Base-by-base conservation (phyloP, 2,888 invertebrate species). In the Zootermopsis nevadensis region DNA sequence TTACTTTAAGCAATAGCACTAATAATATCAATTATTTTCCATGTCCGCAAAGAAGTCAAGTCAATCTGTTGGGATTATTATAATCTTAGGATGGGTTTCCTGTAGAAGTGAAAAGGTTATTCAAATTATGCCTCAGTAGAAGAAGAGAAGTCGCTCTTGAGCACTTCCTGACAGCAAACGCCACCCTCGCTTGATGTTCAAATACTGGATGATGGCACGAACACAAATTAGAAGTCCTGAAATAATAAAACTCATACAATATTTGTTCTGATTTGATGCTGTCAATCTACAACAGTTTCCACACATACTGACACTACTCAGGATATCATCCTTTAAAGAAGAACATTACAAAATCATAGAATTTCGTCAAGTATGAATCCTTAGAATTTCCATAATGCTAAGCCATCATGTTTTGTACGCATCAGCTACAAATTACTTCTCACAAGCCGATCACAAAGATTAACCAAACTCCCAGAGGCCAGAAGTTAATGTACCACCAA, bases 121-220 rank as follows among this genome's bases (percentile, higher is more conserved):
- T 77, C 6, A 77, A 1, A 42, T 53, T 33, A 48, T 48, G 69
- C 67, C 35, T 84, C 90, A 97, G 91, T 97, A 96, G 90, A 97
- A 96, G 92, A 97, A 96, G 86, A 97, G 92, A 87, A 97, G 92
- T 89, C 97, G 93, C 89, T 97, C 96, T 88, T 97, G 96, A 84
- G 96, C 96, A 84, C 95, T 95, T 85, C 96, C 95, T 2, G 96
- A 96, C 84, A 97, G 91, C 86, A 96, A 92, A 87, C 96, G 93
- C 97, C 97, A 97, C 85, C 96, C 96, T 83, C 96, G 93, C 88
- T 97, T 97, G 88, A 97, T 97, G 89, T 95, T 96, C 89, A 96
- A 91, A 90, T 97, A 97, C 89, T 97, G 97, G 86, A 97, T 93
- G 81, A 97, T 93, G 38, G 97, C 96, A 86, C 97, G 94, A 67